These are phyloP conservation scores for Papilio machaon DNA, from an alignment of 1,140 invertebrate species.

Conservation along the genomic window DNA sequence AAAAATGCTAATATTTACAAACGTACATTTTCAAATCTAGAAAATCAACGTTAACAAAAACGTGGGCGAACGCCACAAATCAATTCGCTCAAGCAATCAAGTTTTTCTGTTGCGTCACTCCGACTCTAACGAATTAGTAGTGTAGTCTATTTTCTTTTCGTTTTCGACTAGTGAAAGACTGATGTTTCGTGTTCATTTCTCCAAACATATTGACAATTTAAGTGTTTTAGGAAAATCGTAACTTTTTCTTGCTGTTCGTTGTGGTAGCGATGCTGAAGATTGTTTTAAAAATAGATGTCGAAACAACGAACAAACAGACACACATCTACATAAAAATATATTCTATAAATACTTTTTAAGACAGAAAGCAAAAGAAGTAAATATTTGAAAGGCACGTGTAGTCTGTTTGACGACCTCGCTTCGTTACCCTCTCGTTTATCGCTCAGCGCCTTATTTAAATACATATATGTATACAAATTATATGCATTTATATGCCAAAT, in stretches of 20 bases:
- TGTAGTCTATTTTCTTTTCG: constrained; percentile 3
- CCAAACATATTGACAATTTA: not conserved
- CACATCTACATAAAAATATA: not conserved
- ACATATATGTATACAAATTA: not conserved
- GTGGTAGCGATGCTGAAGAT: too few relatives aligned
- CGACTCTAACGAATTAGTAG: constrained; percentile 15
- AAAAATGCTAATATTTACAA: not conserved
- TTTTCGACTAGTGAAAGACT: not conserved
- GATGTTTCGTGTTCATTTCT: not conserved
- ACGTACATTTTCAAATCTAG: not conserved
- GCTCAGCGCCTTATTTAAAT: not conserved
- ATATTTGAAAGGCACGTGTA: constrained; percentile 15
- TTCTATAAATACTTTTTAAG: not conserved
- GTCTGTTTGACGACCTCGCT: constrained; percentile 2
- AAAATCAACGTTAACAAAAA: constrained; percentile 8
- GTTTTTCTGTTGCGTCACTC: constrained; percentile 21
- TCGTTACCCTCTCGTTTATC: constrained; percentile 15
- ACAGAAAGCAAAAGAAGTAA: constrained; percentile 4
- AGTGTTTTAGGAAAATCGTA: not conserved
- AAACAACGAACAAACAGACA: not conserved
- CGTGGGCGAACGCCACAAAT: not conserved
- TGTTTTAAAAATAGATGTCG: too few relatives aligned
- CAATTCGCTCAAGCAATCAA: constrained; percentile 12
- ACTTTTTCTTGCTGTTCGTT: too few relatives aligned
- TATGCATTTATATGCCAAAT: constrained; percentile 5